phyloP scores from a whole-genome alignment of 2,113 vertebrate species.

The Urocynchramus pylzowi region DNA sequence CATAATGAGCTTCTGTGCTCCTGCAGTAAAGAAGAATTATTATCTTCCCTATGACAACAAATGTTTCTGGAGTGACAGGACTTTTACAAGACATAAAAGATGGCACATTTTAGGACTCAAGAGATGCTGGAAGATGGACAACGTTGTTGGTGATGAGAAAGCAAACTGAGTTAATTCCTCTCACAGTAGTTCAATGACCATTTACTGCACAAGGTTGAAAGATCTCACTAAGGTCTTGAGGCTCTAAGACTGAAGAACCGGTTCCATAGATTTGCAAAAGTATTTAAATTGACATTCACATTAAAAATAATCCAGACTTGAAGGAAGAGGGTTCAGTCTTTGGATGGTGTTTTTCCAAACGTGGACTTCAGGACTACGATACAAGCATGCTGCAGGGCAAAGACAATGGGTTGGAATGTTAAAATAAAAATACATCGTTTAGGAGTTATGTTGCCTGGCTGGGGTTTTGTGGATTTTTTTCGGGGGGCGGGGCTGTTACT shows the following conservation, averaged over 20 bases:
- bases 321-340: not conserved
- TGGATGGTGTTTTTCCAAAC: not conserved
- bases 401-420: not conserved
- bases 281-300: not conserved
- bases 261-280: not conserved
- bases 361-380: not conserved
- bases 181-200: not conserved
- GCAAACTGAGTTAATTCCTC: not conserved
- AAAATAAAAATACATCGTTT: fast-evolving
- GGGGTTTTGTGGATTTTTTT: not conserved
- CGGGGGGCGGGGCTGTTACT: fast-evolving
- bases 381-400: not conserved
- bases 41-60: not conserved
- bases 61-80: not conserved
- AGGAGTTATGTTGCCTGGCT: not conserved
- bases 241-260: not conserved
- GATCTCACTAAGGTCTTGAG: not conserved
- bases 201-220: not conserved
- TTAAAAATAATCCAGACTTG: not conserved
- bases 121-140: not conserved
- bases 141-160: not conserved
- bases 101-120: not conserved
- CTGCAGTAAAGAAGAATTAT: not conserved
- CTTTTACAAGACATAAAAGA: not conserved
- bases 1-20: not conserved